phyloP scores from a whole-genome alignment of 1,140 invertebrate species.

The Hormaphis cornu region DNA sequence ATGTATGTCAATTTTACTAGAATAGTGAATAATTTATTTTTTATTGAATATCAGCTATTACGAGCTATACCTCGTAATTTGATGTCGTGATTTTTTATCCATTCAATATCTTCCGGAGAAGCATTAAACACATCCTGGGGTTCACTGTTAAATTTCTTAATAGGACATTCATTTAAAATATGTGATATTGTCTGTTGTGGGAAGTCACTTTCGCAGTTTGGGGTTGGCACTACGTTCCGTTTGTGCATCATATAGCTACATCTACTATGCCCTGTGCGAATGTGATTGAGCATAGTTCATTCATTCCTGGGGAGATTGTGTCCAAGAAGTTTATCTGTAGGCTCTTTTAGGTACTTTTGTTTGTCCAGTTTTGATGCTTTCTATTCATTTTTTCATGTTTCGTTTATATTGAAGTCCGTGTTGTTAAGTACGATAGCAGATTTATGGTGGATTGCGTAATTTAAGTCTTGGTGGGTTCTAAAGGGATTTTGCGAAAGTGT shows the following conservation, averaged over 20 bases:
- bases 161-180: too few species aligned
- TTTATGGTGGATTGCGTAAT: not conserved
- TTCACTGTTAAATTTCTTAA: not conserved
- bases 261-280: too few species aligned
- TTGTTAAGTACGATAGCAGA: not conserved
- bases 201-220: too few species aligned
- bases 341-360: not conserved
- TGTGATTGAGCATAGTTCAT: not conserved
- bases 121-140: not conserved
- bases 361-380: not conserved
- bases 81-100: not conserved
- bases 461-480: not conserved
- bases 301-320: not conserved
- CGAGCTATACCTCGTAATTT: too few species aligned
- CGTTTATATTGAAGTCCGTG: not conserved
- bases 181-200: too few species aligned
- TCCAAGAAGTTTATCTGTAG: not conserved
- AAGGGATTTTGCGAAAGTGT: not conserved
- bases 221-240: too few species aligned
- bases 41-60: too few species aligned
- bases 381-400: not conserved
- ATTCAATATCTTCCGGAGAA: not conserved
- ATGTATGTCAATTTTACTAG: too few species aligned
- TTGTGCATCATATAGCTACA: too few species aligned
- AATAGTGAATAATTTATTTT: too few species aligned